Evolutionary conservation across 92 coral and sea anemone species (phyloP).

Genomic region (Umimayanthus kanabou): DNA sequence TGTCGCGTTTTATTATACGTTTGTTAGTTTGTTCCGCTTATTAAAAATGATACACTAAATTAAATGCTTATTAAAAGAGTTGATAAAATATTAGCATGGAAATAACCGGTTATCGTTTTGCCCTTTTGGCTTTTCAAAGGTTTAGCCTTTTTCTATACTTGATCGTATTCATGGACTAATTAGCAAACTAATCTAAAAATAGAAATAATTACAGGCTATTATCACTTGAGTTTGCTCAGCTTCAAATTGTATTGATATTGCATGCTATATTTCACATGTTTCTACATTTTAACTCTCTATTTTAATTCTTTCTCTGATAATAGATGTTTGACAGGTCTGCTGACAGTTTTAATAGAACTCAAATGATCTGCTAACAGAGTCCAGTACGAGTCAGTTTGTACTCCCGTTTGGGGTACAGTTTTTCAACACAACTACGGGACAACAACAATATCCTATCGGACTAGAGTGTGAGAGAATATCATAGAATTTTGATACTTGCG

Average conservation of each 20-base stretch:
- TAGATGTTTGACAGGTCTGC: neutral
- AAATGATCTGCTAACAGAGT: neutral
- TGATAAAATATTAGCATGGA: neutral
- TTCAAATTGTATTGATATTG: constrained; percentile 10
- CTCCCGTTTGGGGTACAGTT: neutral
- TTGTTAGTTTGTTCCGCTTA: neutral
- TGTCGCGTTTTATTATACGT: neutral
- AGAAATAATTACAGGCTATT: neutral
- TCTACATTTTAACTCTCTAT: neutral
- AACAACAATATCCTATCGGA: neutral
- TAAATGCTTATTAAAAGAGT: too few relatives aligned
- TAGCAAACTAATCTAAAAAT: neutral
- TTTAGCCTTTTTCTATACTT: too few relatives aligned
- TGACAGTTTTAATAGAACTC: constrained; percentile 9
- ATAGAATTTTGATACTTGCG: neutral
- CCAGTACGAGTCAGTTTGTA: neutral
- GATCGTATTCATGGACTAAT: neutral
- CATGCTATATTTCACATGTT: neutral
- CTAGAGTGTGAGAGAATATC: neutral
- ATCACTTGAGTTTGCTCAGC: neutral
- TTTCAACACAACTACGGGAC: neutral
- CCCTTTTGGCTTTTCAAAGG: neutral
- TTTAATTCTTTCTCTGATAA: neutral
- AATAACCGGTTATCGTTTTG: neutral
- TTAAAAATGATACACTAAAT: too few relatives aligned